A percentile compares a stretch with the other conserved stretches of the same genome.
phyloP scores from a whole-genome alignment of 2,888 invertebrate genomes.

The Diloba caeruleocephala region DNA sequence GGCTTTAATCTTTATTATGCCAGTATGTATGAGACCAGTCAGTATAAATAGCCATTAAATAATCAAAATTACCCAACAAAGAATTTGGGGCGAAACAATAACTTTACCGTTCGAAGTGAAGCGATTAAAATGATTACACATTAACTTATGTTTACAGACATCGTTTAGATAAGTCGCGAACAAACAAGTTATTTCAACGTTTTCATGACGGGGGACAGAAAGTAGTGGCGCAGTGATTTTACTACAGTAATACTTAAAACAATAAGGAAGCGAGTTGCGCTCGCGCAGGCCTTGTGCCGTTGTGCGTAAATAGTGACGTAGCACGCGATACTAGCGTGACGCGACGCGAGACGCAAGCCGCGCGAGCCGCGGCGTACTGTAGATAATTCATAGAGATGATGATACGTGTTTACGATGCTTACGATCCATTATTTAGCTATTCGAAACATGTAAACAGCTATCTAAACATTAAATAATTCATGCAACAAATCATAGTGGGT shows the following conservation, averaged over 20 bases:
- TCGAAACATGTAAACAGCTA: constrained; percentile 17
- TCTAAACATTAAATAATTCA: constrained; percentile 7
- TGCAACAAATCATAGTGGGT: constrained; percentile 4
- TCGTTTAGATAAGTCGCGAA: constrained; percentile 21
- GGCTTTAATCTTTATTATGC: too few species aligned
- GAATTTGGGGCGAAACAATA: constrained; percentile 31
- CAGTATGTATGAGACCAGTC: too few species aligned
- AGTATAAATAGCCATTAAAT: constrained; percentile 21
- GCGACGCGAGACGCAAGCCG: constrained; percentile 46
- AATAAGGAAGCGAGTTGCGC: constrained; percentile 73
- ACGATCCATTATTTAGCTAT: constrained; percentile 14
- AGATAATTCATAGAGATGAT: constrained; percentile 41
- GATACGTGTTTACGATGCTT: constrained; percentile 38
- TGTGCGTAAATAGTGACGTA: constrained; percentile 80
- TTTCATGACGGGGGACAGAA: constrained; percentile 32
- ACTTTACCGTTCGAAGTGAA: constrained; percentile 24
- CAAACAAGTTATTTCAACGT: constrained; percentile 29
- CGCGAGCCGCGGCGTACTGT: constrained; percentile 15
- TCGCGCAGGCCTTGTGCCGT: constrained; percentile 67
- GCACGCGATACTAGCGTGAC: constrained; percentile 75
- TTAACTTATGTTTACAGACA: constrained; percentile 21
- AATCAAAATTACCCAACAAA: constrained; percentile 30
- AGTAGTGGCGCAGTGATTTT: constrained; percentile 54
- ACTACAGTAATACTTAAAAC: constrained; percentile 55
- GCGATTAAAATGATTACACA: constrained; percentile 29